These are phyloP conservation scores for Anabas testudineus DNA, from an alignment of 2,797 vertebrate genomes.

Conservation along the genomic window DNA sequence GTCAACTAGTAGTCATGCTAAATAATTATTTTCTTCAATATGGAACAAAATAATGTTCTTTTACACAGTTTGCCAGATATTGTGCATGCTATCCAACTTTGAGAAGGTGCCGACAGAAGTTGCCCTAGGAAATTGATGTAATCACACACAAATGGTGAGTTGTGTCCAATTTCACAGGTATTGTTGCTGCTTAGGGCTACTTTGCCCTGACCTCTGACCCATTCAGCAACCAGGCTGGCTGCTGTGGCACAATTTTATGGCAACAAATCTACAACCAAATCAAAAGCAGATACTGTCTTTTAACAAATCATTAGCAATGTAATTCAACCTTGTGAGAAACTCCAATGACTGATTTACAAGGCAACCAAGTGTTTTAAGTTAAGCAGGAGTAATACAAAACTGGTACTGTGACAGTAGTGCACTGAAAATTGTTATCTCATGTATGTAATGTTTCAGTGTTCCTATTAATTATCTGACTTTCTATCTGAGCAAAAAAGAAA, in stretches of 20 bases:
- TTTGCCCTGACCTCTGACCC: constrained; percentile 70
- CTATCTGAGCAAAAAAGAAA: constrained; percentile 34
- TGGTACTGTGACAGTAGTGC: background rate
- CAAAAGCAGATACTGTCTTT: constrained; percentile 62
- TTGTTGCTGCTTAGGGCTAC: constrained; percentile 71
- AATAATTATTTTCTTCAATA: no score
- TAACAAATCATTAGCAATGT: constrained; percentile 35
- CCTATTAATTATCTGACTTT: background rate
- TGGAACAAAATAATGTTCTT: no score
- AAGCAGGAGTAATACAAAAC: background rate
- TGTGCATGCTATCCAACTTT: constrained; percentile 39
- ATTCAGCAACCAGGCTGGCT: constrained; percentile 68
- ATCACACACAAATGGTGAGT: constrained; percentile 77
- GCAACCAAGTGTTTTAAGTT: constrained; percentile 1
- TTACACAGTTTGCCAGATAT: background rate
- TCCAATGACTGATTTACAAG: background rate
- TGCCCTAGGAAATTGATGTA: constrained; percentile 74
- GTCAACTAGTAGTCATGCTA: no score
- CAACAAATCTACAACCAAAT: constrained; percentile 61
- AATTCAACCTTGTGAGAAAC: constrained; percentile 30
- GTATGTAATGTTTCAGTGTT: constrained; percentile 5
- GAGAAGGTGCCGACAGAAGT: constrained; percentile 70
- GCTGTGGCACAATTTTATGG: constrained; percentile 45
- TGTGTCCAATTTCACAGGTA: constrained; percentile 79
- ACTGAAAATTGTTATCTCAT: background rate